Evolutionary conservation across 2,888 invertebrate genomes (phyloP).

Genomic region (Drosophila heteroneura): DNA sequence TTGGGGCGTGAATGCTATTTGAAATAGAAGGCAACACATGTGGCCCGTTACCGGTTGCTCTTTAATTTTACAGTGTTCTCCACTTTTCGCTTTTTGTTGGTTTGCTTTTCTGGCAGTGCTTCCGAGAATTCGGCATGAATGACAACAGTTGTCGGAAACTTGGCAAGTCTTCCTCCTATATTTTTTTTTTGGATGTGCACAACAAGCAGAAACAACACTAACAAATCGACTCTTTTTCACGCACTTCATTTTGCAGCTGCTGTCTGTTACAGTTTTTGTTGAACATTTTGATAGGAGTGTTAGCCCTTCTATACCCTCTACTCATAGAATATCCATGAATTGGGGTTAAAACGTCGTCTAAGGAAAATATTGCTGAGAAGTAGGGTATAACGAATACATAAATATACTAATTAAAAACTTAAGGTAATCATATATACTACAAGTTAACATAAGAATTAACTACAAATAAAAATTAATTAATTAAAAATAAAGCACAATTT

Average conservation of each 20-base stretch:
- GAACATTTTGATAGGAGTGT: constrained; percentile 3
- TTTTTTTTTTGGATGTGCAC: constrained; percentile 5
- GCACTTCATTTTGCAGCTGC: constrained; percentile 56
- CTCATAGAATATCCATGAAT: not conserved
- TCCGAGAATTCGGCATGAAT: constrained; percentile 41
- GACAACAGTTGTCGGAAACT: constrained; percentile 70
- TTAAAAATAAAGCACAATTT: not conserved
- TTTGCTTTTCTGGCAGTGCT: constrained; percentile 20
- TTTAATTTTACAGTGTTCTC: constrained; percentile 18
- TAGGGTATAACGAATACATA: not conserved
- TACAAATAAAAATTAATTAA: not conserved
- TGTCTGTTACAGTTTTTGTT: constrained; percentile 33
- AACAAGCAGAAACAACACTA: constrained; percentile 36
- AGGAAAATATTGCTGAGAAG: not conserved
- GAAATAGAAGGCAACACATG: not conserved
- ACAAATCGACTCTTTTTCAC: constrained; percentile 64
- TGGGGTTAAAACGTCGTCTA: too few relatives aligned
- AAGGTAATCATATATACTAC: not conserved
- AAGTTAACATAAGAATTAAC: not conserved
- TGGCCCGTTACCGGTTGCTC: constrained; percentile 6
- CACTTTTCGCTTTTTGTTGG: constrained; percentile 8
- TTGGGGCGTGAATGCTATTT: constrained; percentile 13
- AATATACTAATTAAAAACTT: not conserved
- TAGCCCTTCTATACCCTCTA: constrained; percentile 3
- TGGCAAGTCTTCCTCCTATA: constrained; percentile 37